A percentile compares a stretch with the other conserved stretches of the same genome.
These are phyloP conservation scores for Volucella inflata DNA, from an alignment of 2,888 invertebrate genomes.

Conservation along the genomic window DNA sequence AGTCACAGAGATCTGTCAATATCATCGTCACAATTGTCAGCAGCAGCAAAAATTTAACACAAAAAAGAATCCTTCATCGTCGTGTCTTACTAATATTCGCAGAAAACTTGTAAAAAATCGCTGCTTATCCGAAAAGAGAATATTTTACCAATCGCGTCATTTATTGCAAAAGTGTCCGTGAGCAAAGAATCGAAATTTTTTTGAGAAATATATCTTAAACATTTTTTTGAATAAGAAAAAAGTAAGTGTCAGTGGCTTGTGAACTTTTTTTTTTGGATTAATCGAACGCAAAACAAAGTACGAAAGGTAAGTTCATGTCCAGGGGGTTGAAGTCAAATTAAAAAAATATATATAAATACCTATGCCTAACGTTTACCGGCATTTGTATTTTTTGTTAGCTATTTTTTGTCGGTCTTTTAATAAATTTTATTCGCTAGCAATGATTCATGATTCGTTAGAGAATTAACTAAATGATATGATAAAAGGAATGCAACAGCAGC, in stretches of 20 bases:
- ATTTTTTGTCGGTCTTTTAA: conserved; percentile 25
- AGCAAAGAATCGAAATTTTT: conserved; percentile 8
- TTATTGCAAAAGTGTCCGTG: conserved; percentile 43
- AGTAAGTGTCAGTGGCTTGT: conserved; percentile 11
- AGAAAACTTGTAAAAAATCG: conserved; percentile 37
- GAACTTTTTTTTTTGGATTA: conserved; percentile 59
- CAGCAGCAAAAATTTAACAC: conserved; percentile 35
- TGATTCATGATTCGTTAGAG: conserved; percentile 14
- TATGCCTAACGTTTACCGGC: conserved; percentile 49
- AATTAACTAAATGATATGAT: background rate
- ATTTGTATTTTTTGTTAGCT: conserved; percentile 33
- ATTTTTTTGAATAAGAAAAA: conserved; percentile 28
- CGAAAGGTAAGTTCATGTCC: conserved; percentile 42
- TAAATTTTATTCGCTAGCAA: conserved; percentile 18
- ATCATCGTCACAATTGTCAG: conserved; percentile 37
- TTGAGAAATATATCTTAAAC: conserved; percentile 23
- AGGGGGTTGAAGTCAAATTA: background rate
- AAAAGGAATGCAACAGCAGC: conserved; percentile 37
- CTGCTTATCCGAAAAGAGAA: conserved; percentile 56
- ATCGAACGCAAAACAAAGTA: conserved; percentile 17
- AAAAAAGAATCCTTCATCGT: conserved; percentile 47
- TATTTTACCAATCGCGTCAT: conserved; percentile 60
- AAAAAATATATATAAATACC: no score
- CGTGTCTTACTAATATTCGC: conserved; percentile 19
- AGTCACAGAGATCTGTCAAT: conserved; percentile 59